phyloP scores from a whole-genome alignment of 1,140 invertebrate species.

The Drosophila bocki region DNA sequence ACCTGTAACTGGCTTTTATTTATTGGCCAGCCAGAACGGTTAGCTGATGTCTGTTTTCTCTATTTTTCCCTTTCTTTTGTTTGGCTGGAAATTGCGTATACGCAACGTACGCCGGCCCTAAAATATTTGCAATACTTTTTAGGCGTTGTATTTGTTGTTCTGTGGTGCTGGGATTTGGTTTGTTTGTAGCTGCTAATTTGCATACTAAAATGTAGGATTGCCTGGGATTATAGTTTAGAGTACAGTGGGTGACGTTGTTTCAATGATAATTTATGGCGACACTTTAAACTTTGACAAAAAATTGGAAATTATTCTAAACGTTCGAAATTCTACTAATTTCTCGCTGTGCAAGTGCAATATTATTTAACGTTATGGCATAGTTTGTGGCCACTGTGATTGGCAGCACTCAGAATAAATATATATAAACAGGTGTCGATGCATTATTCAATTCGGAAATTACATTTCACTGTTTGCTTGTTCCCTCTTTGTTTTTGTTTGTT shows the following conservation, averaged over 20 bases:
- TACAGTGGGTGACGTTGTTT: not conserved
- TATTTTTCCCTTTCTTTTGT: slow-evolving; percentile 1
- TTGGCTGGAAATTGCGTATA: slow-evolving; percentile 53
- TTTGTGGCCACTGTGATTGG: slow-evolving; percentile 23
- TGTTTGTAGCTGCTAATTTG: slow-evolving; percentile 34
- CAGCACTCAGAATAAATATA: slow-evolving; percentile 8
- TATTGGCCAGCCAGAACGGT: slow-evolving; percentile 26
- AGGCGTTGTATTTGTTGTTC: not conserved
- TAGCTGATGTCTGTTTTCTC: slow-evolving; percentile 13
- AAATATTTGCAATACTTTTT: slow-evolving; percentile 33
- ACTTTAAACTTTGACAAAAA: not conserved
- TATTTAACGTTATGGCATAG: slow-evolving; percentile 24
- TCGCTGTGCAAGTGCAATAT: not conserved
- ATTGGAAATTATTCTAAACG: not conserved
- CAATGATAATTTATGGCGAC: not conserved
- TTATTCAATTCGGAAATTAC: slow-evolving; percentile 59
- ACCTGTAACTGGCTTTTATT: slow-evolving; percentile 63
- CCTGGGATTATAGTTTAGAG: slow-evolving; percentile 15
- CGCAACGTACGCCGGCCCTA: slow-evolving; percentile 47
- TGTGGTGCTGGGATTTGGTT: not conserved
- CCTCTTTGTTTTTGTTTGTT: slow-evolving; percentile 16
- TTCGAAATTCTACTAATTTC: not conserved
- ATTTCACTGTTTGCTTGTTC: slow-evolving; percentile 38
- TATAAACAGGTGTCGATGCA: slow-evolving; percentile 47
- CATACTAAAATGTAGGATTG: slow-evolving; percentile 31